Evolutionary conservation across 2,113 vertebrate genomes (phyloP), one percentile per base, ranked within the genome.

Genomic region (Petroica traversi): DNA sequence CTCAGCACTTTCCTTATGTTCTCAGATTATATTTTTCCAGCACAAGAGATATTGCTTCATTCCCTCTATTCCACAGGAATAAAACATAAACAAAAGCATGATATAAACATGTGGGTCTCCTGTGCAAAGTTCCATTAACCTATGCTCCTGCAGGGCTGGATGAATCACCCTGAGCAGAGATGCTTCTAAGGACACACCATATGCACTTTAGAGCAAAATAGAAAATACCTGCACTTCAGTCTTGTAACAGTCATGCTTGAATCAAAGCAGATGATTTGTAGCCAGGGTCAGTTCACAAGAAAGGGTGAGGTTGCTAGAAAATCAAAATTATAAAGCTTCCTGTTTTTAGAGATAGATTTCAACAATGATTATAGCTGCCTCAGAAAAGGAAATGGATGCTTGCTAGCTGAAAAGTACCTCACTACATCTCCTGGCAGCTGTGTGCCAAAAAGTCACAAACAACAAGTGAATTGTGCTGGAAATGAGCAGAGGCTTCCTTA

Each of bases 311-410:
- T 81, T 94, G 82, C 48, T 77, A 92, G 85, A 94, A 96, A 97
- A 94, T 72, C 82, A 69, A 91, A 80, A 91, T 66, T 62, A 94
- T 96, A 95, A 92, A 85, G 48, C 67, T 96, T 97, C 96, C 97
- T 97, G 96, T 95, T 97, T 95, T 95, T 76, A 79, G 91, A 95
- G 85, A 62, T 93, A 86, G 72, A 91, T 96, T 97, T 96, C 87
- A 94, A 55, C 75, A 73, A 69, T 9, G 73, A 93, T 91, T 82
- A 84, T 83, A 93, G 69, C 87, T 82, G 57, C 87, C 88, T 93
- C 73, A 36, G 58, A 96, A 78, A 67, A 89, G 89, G 93, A 97
- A 97, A 95, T 83, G 76, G 77, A 85, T 94, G 81, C 77, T 29
- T 88, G 71, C 38, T 69, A 64, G 45, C 71, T 92, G 72, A 95